These are phyloP conservation scores for Galerucella nymphaeae DNA, from an alignment of 2,888 invertebrate species.

Conservation along the genomic window DNA sequence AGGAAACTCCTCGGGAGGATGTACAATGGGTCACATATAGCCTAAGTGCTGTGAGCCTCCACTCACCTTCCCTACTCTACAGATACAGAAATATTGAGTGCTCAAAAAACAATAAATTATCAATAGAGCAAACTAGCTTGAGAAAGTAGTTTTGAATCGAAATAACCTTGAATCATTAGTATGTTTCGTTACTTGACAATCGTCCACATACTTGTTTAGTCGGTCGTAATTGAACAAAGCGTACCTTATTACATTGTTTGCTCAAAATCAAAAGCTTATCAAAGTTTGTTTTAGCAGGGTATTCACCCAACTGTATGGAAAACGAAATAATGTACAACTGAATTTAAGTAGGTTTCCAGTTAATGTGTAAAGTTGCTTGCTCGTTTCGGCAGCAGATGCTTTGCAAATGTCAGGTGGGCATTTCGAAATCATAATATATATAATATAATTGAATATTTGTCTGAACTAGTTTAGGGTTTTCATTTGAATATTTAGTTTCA, in stretches of 20 bases:
- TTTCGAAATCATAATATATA: not conserved
- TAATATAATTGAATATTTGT: not conserved
- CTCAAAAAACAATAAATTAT: too few relatives aligned
- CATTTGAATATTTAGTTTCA: not conserved
- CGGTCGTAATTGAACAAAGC: not conserved
- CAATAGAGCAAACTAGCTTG: too few relatives aligned
- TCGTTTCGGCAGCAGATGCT: not conserved
- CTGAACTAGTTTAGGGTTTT: not conserved
- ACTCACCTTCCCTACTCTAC: too few relatives aligned
- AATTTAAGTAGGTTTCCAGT: not conserved
- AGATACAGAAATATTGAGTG: too few relatives aligned
- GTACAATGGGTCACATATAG: too few relatives aligned
- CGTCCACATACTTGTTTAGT: not conserved
- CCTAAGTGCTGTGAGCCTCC: too few relatives aligned
- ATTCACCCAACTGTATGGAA: not conserved
- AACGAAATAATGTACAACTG: not conserved
- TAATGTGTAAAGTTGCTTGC: not conserved
- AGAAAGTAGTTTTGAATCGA: not conserved
- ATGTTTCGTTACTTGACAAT: not conserved
- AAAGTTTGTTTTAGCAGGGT: not conserved
- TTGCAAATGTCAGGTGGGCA: not conserved
- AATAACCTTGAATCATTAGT: not conserved
- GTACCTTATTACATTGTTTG: not conserved
- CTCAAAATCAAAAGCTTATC: not conserved
- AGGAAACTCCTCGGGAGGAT: too few relatives aligned